Base-by-base conservation (phyloP, 2,888 invertebrate species). In the Mystacides longicornis region DNA sequence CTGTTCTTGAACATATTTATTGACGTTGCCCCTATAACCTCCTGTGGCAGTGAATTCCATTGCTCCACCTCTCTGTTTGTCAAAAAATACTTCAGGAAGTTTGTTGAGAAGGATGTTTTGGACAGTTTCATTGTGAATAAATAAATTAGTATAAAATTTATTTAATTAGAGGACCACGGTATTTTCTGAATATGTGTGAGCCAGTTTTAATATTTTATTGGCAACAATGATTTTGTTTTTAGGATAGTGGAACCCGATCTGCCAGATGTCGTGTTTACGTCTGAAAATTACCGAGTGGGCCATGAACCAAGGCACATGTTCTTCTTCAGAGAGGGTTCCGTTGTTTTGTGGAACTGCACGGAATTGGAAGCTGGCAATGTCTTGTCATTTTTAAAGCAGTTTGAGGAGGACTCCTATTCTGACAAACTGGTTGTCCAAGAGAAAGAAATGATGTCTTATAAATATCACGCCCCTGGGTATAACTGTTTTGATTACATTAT, bases 331-430 rank as follows among this genome's bases (percentile, higher is more conserved):
- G 93, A 95, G 70, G 97, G 97, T 1, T 86, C 89, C 2, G 83
- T 91, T 0, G 91, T 95, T 0, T 85, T 95, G 70, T 94, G 94
- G 94, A 94, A 94, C 70, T 83, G 91, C 65, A 80, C 85, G 0
- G 89, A 91, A 62, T 65, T 89, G 52, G 94, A 94, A 67, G 82
- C 85, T 33, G 81, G 81, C 60, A 89, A 87, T 71, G 77, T 94
- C 0, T 70, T 94, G 18, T 77, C 81, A 37, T 90, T 93, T 70
- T 69, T 94, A 51, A 82, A 77, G 60, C 71, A 75, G 14, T 87
- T 74, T 64, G 84, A 88, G 68, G 75, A 79, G 7, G 86, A 87
- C 62, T 79, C 87, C 45, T 93, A 93, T 64, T 77, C 85, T 0
- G 74, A 74, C 49, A 72, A 76, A 1, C 72, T 92, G 3, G 81